Evolutionary conservation across 1,140 invertebrate genomes (phyloP).

Genomic region (Temnothorax curvispinosus): DNA sequence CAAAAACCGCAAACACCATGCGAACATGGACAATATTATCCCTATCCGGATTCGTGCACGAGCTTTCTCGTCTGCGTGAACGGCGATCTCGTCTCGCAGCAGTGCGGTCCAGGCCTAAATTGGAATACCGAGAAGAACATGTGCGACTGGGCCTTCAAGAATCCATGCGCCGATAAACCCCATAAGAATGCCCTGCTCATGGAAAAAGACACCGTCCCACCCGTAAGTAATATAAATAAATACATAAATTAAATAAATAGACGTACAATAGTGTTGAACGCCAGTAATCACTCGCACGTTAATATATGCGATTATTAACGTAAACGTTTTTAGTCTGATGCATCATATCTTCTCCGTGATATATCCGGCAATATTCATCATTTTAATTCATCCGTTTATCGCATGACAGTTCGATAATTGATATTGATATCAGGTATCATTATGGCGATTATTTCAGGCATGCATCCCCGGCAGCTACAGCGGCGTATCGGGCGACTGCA

Average conservation of each 20-base stretch:
- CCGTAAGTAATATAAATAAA: constrained; percentile 30
- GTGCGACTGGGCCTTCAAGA: constrained; percentile 89
- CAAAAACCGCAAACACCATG: constrained; percentile 76
- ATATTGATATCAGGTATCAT: constrained; percentile 5
- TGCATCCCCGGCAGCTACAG: constrained; percentile 90
- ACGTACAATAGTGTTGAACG: background rate
- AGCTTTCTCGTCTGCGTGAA: constrained; percentile 91
- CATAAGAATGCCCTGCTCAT: constrained; percentile 63
- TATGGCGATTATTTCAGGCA: constrained; percentile 72
- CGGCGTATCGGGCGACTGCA: constrained; percentile 89
- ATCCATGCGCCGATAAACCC: constrained; percentile 78
- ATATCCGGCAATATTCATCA: constrained; percentile 16
- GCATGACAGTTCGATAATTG: background rate
- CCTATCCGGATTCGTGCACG: constrained; percentile 86
- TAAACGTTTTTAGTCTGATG: background rate
- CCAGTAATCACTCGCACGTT: background rate
- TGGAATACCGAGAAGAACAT: constrained; percentile 88
- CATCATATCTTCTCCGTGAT: background rate
- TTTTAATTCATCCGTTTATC: constrained; percentile 21
- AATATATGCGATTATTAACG: background rate
- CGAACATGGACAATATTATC: constrained; percentile 85
- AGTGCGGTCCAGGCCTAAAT: constrained; percentile 89
- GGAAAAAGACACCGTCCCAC: constrained; percentile 51
- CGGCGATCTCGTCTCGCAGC: constrained; percentile 87
- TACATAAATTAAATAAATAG: background rate